phyloP scores from a whole-genome alignment of 2,888 invertebrate genomes.

The Trissolcus brochymenae region DNA sequence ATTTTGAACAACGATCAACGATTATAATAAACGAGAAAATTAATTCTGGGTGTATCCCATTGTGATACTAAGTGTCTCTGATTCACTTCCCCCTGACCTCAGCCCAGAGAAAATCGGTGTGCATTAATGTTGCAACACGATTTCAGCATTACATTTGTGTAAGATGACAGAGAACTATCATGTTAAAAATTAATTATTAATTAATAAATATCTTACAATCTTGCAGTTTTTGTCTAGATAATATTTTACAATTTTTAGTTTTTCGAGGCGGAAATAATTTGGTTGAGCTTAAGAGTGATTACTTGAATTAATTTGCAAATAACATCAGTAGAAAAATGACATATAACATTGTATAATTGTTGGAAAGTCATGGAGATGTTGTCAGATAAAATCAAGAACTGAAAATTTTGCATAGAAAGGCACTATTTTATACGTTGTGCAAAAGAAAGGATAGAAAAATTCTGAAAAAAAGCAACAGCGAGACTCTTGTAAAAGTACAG shows the following conservation, averaged over 20 bases:
- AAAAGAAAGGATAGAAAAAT: slow-evolving; percentile 1
- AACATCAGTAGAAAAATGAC: no score
- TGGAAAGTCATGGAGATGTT: no score
- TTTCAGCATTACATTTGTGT: slow-evolving; percentile 43
- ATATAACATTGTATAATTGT: no score
- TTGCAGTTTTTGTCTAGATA: no score
- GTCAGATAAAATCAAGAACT: not conserved
- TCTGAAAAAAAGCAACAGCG: slow-evolving; percentile 2
- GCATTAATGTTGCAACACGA: slow-evolving; percentile 36
- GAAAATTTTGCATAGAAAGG: not conserved
- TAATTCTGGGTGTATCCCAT: slow-evolving; percentile 48
- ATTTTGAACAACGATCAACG: slow-evolving; percentile 28
- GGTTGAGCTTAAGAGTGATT: no score
- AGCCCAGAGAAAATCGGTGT: slow-evolving; percentile 21
- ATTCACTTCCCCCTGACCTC: slow-evolving; percentile 19
- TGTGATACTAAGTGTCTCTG: slow-evolving; percentile 43
- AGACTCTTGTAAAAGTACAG: slow-evolving; percentile 40
- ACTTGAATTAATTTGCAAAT: no score
- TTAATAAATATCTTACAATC: no score
- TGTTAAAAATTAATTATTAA: no score
- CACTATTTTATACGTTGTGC: no score
- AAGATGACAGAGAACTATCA: slow-evolving; percentile 6
- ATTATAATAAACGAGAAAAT: slow-evolving; percentile 42
- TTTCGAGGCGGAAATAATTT: no score
- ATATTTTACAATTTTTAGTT: no score